Evolutionary conservation across 2,797 vertebrate genomes (phyloP), one percentile per base, ranked within the genome.

Genomic region (Tolypeutes matacus): DNA sequence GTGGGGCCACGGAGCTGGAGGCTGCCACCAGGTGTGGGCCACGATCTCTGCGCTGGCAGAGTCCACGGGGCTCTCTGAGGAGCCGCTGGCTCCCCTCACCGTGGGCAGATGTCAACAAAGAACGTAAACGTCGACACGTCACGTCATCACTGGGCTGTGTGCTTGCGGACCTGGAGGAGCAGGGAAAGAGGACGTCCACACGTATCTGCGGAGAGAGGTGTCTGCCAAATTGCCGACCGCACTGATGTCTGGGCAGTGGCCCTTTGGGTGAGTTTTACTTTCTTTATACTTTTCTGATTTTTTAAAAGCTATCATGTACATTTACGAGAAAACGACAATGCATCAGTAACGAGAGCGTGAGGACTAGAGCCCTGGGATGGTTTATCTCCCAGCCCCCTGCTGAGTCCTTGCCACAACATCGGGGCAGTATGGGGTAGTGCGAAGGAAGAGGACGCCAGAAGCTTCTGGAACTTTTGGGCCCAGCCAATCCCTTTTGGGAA

Each of bases 121-220:
- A 34, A 25, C 0, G 31, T 18, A 18, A 17, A 25, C 4, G 23
- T 0, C 2, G 2, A 29, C 1, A 0, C 2, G 64, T 1, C 36
- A 3, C 4, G 42, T 3, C 20, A 13, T 3, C n/a, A 0, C 0
- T 12, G 4, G 62, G 13, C 21, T 58, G 20, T 27, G 0, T 10
- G 17, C 34, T 56, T 36, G 11, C 1, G 1, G 21, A 56, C 49
- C 1, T 5, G 56, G n/a, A 25, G 15, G 42, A 12, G 13, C 1
- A 7, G 4, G 10, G 1, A 12, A 12, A 31, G 46, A 15, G 20
- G 49, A 27, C 13, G 13, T 0, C 72, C 12, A 5, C 12, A 3
- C 0, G 21, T n/a, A 0, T 25, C 15, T 53, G 42, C 34, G 42
- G 21, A 49, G 5, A 23, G 29, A 53, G 49, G 34, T 1, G 29